Conservation (phyloP, 2,113 vertebrate species). For the Cacatua alba region DNA sequence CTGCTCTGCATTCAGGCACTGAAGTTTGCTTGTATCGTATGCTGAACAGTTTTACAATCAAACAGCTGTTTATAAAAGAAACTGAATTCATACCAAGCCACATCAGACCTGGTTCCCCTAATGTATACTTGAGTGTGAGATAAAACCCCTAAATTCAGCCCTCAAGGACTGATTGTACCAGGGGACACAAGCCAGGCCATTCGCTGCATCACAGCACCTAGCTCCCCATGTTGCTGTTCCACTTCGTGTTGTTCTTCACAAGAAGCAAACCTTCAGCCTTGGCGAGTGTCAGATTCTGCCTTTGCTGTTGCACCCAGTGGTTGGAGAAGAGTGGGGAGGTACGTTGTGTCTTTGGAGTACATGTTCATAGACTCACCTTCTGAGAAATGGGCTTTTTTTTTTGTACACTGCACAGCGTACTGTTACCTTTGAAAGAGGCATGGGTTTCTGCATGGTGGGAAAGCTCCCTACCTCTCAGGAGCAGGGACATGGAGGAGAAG, state of each 20-base stretch:
- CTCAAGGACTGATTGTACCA: neutral
- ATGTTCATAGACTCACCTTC: neutral
- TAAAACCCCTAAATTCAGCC: neutral
- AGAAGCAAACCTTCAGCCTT: neutral
- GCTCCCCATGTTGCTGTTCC: neutral
- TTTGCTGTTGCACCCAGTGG: neutral
- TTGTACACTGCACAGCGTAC: neutral
- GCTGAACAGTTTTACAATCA: neutral
- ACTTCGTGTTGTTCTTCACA: neutral
- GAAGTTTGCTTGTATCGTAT: neutral
- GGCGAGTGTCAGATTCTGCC: neutral
- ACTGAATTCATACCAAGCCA: neutral
- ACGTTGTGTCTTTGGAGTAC: accelerated
- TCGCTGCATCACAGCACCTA: accelerated
- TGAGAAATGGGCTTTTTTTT: neutral
- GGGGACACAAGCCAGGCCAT: no score
- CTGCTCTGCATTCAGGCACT: neutral
- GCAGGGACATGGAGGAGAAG: neutral
- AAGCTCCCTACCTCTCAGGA: neutral
- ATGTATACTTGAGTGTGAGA: neutral
- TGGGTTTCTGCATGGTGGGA: neutral
- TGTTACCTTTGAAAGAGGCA: neutral
- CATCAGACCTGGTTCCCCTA: neutral
- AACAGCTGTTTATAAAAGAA: neutral
- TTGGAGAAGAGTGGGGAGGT: neutral